Evolutionary conservation across 2,888 invertebrate species (phyloP).

Genomic region (Peribatodes rhomboidaria): DNA sequence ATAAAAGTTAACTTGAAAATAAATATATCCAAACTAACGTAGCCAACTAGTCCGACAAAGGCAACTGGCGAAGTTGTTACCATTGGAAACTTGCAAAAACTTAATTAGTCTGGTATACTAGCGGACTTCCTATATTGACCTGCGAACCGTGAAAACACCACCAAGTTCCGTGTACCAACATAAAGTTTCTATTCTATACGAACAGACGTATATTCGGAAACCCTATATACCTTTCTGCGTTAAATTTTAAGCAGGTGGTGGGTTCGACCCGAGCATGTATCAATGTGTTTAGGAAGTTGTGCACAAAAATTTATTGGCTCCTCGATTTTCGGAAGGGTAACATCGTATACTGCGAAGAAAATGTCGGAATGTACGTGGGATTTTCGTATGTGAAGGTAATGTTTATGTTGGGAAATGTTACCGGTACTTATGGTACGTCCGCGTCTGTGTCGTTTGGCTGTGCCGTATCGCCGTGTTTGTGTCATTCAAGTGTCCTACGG

Average conservation of each 20-base stretch:
- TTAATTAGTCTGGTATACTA: conserved; percentile 42
- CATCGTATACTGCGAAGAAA: conserved; percentile 43
- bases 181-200: conserved; percentile 44
- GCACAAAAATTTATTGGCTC: conserved; percentile 49
- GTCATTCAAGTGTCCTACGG: too few relatives aligned
- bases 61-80: conserved; percentile 41
- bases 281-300: conserved; percentile 53
- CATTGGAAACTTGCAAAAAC: conserved; percentile 47
- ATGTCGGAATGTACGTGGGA: conserved; percentile 37
- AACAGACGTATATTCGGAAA: conserved; percentile 39
- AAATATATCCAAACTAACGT: conserved; percentile 24
- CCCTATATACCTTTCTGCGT: conserved; percentile 47
- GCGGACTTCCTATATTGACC: conserved; percentile 45
- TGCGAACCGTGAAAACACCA: conserved; percentile 40
- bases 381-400: conserved; percentile 38
- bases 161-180: conserved; percentile 40
- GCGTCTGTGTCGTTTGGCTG: conserved; percentile 6
- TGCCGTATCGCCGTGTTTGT: not conserved
- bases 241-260: conserved; percentile 53
- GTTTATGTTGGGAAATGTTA: conserved; percentile 36
- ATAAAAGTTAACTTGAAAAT: conserved; percentile 20
- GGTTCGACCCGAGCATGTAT: conserved; percentile 47
- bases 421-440: conserved; percentile 7
- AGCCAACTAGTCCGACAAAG: conserved; percentile 33
- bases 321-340: conserved; percentile 43